A percentile compares a stretch with the other conserved stretches of the same genome.
These are phyloP conservation scores for Anoplolepis gracilipes DNA, from an alignment of 1,140 invertebrate genomes.

Conservation along the genomic window DNA sequence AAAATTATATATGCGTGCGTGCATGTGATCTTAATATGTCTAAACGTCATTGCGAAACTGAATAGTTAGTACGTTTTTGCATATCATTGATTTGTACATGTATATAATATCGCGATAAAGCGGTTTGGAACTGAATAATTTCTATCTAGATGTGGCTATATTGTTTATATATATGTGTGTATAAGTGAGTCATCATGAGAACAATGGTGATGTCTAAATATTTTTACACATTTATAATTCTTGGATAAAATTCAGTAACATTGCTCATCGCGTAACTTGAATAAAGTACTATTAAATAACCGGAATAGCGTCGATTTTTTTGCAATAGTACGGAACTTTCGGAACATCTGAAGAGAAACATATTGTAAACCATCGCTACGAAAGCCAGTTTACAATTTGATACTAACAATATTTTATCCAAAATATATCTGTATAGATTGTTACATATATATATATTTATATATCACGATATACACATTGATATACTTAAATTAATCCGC, in stretches of 20 bases:
- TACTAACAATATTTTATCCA: constrained; percentile 18
- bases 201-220: background rate
- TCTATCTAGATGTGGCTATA: constrained; percentile 11
- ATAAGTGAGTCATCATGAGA: background rate
- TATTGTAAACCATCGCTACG: constrained; percentile 7
- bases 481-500: constrained; percentile 50
- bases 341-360: background rate
- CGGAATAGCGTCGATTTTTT: background rate
- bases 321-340: background rate
- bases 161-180: constrained; percentile 6
- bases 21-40: background rate
- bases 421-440: constrained; percentile 46
- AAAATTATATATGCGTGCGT: background rate
- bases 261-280: background rate
- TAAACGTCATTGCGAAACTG: background rate
- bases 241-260: background rate
- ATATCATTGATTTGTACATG: background rate
- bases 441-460: constrained; percentile 56
- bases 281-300: constrained; percentile 5
- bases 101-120: constrained; percentile 19
- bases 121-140: constrained; percentile 41
- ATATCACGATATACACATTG: constrained; percentile 19
- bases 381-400: constrained; percentile 19
- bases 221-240: constrained; percentile 26
- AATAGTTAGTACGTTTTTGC: background rate